phyloP scores from a whole-genome alignment of 2,113 vertebrate genomes.

The Gnathonemus longibarbis region DNA sequence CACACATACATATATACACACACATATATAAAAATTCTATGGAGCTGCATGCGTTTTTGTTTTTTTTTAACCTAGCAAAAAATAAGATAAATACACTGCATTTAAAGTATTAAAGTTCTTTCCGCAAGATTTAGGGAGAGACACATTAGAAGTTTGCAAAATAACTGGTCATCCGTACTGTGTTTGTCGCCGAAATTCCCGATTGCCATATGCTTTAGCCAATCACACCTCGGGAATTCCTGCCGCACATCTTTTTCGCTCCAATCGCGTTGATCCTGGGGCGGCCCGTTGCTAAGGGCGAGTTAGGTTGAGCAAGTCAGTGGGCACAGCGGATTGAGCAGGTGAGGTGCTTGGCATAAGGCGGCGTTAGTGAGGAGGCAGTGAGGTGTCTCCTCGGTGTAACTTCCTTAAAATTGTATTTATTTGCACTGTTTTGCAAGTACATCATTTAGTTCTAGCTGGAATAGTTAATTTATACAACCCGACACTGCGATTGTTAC shows the following conservation, averaged over 20 bases:
- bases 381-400: background rate
- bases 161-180: constrained; percentile 9
- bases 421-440: background rate
- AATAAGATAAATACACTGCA: background rate
- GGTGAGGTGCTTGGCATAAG: constrained; percentile 30
- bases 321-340: constrained; percentile 34
- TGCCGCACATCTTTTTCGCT: background rate
- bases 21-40: too few species aligned
- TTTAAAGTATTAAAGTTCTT: background rate
- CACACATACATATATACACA: too few species aligned
- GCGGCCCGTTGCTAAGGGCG: constrained; percentile 66
- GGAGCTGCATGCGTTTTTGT: too few species aligned
- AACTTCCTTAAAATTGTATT: constrained; percentile 20
- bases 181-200: background rate
- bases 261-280: constrained; percentile 43
- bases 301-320: constrained; percentile 55
- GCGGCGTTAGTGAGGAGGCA: background rate
- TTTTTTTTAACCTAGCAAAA: background rate
- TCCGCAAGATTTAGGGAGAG: constrained; percentile 1
- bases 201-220: constrained; percentile 10
- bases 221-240: constrained; percentile 13
- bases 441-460: background rate
- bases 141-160: constrained; percentile 1
- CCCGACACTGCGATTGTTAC: background rate
- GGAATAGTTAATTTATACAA: background rate